phyloP scores from a whole-genome alignment of 2,113 vertebrate species.

The Nasalis larvatus region DNA sequence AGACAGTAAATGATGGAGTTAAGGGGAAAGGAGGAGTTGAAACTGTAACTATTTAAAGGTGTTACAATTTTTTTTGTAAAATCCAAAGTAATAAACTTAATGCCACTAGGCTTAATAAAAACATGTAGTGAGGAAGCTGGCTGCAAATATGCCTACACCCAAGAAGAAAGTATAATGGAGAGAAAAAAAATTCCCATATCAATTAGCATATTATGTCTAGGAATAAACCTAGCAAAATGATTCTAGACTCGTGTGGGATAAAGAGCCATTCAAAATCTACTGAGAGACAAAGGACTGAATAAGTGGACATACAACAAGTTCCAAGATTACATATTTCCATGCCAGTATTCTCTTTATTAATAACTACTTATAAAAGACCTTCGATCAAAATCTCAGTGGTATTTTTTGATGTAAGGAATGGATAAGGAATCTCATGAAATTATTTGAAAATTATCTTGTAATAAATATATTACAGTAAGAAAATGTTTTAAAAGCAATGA shows the following conservation, averaged over 20 bases:
- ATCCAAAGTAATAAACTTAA: neutral
- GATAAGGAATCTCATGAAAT: neutral
- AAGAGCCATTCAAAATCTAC: neutral
- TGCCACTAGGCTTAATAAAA: neutral
- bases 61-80: neutral
- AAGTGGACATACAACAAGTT: neutral
- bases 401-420: neutral
- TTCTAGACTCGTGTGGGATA: neutral
- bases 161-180: neutral
- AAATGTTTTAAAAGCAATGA: neutral
- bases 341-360: neutral
- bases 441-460: slow-evolving; percentile 6
- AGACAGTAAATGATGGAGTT: neutral
- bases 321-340: neutral
- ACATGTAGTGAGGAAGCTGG: neutral
- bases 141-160: neutral
- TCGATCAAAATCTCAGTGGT: neutral
- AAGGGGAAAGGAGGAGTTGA: neutral
- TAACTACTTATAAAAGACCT: neutral
- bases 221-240: slow-evolving; percentile 29
- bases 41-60: neutral
- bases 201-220: neutral
- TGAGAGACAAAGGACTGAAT: neutral
- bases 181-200: neutral
- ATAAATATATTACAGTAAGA: slow-evolving; percentile 17